phyloP scores from a whole-genome alignment of 2,888 invertebrate species.

The Lasioglossum villosulum region DNA sequence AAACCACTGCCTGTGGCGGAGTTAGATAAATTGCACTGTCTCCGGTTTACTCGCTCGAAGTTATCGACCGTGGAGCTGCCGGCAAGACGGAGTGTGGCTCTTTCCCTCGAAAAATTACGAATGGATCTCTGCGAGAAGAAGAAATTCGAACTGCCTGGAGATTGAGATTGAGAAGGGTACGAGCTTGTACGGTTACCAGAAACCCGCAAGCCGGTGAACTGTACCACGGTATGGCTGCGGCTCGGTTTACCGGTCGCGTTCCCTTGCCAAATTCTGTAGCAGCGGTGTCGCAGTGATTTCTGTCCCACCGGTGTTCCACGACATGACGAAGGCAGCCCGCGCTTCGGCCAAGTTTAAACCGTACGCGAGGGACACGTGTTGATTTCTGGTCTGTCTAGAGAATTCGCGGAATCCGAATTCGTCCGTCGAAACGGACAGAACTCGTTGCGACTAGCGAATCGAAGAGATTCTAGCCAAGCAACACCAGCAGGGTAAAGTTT shows the following conservation, averaged over 20 bases:
- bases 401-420: background rate
- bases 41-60: background rate
- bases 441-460: background rate
- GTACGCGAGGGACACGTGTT: constrained; percentile 52
- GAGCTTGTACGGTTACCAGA: background rate
- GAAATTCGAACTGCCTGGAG: background rate
- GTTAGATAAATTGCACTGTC: constrained; percentile 1
- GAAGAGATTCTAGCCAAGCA: background rate
- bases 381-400: constrained; percentile 32
- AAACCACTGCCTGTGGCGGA: background rate
- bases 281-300: constrained; percentile 33
- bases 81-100: background rate
- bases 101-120: background rate
- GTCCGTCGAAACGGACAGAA: background rate
- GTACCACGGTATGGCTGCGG: background rate
- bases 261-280: constrained; percentile 23
- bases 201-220: background rate
- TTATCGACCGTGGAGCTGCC: background rate
- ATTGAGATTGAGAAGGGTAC: background rate
- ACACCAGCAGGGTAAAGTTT: background rate
- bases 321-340: constrained; percentile 10
- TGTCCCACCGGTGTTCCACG: constrained; percentile 1
- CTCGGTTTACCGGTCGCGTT: background rate
- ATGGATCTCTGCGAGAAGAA: background rate
- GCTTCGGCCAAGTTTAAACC: constrained; percentile 14